Percentiles rank a stretch among this genome's conserved stretches.
phyloP scores from a whole-genome alignment of 2,888 invertebrate genomes.

The Formica aserva region DNA sequence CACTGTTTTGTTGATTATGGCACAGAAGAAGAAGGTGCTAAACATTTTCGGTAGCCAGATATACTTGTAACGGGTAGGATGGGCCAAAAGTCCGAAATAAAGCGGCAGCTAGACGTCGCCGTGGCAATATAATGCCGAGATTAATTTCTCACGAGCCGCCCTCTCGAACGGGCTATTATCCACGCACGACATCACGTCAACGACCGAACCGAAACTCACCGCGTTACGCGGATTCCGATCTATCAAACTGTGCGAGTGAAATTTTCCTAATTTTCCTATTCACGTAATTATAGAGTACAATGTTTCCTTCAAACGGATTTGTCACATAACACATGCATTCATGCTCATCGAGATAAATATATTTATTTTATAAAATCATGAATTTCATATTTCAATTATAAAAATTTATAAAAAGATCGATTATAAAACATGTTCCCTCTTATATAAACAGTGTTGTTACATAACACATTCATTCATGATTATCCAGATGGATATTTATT shows the following conservation, averaged over 20 bases:
- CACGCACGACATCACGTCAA: conserved; percentile 64
- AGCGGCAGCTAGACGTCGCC: conserved; percentile 61
- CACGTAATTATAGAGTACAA: neutral
- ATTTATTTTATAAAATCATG: neutral
- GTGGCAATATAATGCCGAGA: conserved; percentile 77
- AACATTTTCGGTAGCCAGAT: conserved; percentile 57
- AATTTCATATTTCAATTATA: neutral
- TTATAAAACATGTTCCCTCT: too few species aligned
- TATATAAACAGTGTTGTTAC: too few species aligned
- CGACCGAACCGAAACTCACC: conserved; percentile 44
- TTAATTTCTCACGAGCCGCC: conserved; percentile 77
- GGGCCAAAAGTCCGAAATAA: conserved; percentile 70
- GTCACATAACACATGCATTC: neutral
- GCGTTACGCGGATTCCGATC: neutral
- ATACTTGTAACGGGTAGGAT: conserved; percentile 65
- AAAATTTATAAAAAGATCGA: too few species aligned
- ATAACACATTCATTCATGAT: too few species aligned
- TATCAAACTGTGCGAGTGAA: neutral
- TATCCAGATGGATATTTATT: too few species aligned
- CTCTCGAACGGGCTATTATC: conserved; percentile 64
- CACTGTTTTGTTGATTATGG: conserved; percentile 46
- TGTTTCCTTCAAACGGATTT: neutral
- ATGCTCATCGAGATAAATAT: neutral
- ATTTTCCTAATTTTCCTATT: neutral
- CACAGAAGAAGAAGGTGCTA: conserved; percentile 60